Conservation (phyloP, 2,113 vertebrate genomes). For the Castor canadensis region DNA sequence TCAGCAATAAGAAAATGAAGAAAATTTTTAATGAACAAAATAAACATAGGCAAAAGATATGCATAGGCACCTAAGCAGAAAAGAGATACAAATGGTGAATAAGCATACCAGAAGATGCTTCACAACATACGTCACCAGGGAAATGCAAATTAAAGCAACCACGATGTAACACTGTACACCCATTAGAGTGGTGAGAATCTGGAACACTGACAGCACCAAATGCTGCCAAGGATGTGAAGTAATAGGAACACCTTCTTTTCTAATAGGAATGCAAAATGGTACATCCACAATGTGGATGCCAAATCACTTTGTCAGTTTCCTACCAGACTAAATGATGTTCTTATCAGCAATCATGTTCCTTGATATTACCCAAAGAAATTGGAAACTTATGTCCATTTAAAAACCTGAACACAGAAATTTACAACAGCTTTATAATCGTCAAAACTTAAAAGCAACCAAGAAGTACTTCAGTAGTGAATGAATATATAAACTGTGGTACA, state of each 20-base stretch:
- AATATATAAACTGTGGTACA: neutral
- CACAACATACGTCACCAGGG: neutral
- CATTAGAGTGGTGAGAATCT: neutral
- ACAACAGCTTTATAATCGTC: neutral
- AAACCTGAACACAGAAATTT: neutral
- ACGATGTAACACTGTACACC: neutral
- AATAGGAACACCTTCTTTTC: neutral
- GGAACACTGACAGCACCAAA: neutral
- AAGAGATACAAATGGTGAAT: neutral
- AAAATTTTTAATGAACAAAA: too few relatives aligned
- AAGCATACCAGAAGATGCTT: neutral
- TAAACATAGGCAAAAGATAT: neutral
- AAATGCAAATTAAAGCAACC: constrained; percentile 5
- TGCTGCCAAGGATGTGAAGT: neutral
- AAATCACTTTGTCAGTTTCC: neutral
- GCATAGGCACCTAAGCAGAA: neutral
- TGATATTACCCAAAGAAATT: neutral
- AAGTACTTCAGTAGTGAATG: neutral
- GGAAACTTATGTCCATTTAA: neutral
- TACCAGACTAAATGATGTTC: neutral
- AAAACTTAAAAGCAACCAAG: neutral
- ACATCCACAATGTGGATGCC: too few relatives aligned
- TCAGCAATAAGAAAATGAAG: neutral
- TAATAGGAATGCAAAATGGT: neutral
- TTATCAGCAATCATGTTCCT: neutral